Conservation (phyloP, 2,113 vertebrate genomes). For the Oryzias celebensis region DNA sequence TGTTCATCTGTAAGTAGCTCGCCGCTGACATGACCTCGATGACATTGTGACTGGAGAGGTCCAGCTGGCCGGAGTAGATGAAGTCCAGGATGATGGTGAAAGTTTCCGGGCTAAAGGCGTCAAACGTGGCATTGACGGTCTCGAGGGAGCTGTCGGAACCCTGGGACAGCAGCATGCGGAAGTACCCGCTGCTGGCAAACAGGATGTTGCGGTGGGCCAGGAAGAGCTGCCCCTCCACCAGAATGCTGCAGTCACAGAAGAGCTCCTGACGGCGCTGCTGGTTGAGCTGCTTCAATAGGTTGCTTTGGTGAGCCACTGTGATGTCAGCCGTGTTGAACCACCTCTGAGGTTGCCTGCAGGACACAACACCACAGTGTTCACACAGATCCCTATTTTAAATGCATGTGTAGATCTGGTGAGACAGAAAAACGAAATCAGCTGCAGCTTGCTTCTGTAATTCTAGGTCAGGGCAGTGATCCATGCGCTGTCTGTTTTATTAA, state of each 20-base stretch:
- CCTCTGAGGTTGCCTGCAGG: conserved; percentile 69
- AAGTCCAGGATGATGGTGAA: conserved; percentile 96
- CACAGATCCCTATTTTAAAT: neutral
- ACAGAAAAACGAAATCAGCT: neutral
- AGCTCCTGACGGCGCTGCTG: conserved; percentile 91
- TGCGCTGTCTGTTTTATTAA: too few species aligned
- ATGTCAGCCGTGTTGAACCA: conserved; percentile 87
- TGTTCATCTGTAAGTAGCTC: conserved; percentile 98
- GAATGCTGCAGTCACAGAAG: conserved; percentile 93
- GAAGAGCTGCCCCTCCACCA: conserved; percentile 94
- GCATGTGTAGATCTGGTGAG: neutral
- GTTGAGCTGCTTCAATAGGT: conserved; percentile 90
- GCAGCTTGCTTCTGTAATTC: too few species aligned
- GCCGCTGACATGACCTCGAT: conserved; percentile 98
- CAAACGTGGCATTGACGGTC: conserved; percentile 87
- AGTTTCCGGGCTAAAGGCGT: conserved; percentile 90
- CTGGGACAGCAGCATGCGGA: conserved; percentile 95
- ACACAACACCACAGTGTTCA: conserved; percentile 39
- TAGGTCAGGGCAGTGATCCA: too few species aligned
- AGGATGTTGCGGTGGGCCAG: conserved; percentile 94
- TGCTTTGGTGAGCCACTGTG: conserved; percentile 88
- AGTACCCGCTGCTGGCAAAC: conserved; percentile 95
- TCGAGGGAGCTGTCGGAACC: conserved; percentile 77
- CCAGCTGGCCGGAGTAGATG: conserved; percentile 93
- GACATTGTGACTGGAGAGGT: conserved; percentile 90